Conservation (phyloP, 2,888 invertebrate genomes). For the Psylliodes chrysocephalus region DNA sequence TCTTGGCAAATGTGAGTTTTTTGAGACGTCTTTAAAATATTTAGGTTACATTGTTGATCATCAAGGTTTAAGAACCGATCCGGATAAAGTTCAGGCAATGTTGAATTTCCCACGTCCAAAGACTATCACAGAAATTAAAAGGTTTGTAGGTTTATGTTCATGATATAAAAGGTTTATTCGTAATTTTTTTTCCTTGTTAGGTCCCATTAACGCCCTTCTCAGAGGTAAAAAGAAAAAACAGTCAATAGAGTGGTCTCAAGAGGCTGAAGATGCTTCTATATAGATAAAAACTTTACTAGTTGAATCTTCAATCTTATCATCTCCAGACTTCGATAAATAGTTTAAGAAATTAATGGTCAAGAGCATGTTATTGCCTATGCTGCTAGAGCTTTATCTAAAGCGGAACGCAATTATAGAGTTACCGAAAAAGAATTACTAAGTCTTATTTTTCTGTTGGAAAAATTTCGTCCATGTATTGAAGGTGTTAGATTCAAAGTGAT, state of each 20-base stretch:
- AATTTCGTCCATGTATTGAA: constrained; percentile 43
- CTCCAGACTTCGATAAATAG: constrained; percentile 1
- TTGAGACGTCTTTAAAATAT: too few relatives aligned
- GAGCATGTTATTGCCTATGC: constrained; percentile 50
- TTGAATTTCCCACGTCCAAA: constrained; percentile 42
- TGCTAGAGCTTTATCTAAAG: constrained; percentile 44
- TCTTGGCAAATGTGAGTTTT: constrained; percentile 46
- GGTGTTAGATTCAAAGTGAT: constrained; percentile 2
- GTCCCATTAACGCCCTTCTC: constrained; percentile 46
- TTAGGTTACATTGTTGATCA: constrained; percentile 54
- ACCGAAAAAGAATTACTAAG: constrained; percentile 49
- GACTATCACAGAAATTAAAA: constrained; percentile 48
- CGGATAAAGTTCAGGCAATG: constrained; percentile 23
- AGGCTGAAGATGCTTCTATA: not conserved
- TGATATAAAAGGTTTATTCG: constrained; percentile 46
- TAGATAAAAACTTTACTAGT: not conserved
- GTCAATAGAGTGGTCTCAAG: constrained; percentile 39
- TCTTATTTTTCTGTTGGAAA: constrained; percentile 44
- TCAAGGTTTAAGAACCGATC: constrained; percentile 39
- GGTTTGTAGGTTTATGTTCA: constrained; percentile 49
- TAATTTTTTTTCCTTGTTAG: constrained; percentile 46
- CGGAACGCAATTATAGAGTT: constrained; percentile 48
- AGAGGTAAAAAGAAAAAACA: constrained; percentile 43
- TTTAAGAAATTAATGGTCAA: constrained; percentile 39
- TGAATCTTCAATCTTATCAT: not conserved